Percentiles rank a stretch among this genome's conserved stretches.
These are phyloP conservation scores for Tortrix viridana DNA, from an alignment of 2,888 invertebrate genomes.

Conservation along the genomic window DNA sequence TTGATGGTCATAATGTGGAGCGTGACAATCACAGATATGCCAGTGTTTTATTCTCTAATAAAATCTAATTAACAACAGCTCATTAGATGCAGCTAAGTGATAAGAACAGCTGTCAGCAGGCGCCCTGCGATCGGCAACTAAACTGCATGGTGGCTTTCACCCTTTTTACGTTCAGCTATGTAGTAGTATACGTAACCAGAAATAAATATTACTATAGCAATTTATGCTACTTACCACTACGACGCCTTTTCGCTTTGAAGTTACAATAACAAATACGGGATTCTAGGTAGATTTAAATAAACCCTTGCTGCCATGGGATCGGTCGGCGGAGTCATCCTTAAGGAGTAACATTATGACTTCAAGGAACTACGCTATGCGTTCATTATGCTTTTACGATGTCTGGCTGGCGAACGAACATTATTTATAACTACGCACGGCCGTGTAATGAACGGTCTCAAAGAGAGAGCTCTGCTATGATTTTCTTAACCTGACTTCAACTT, in stretches of 20 bases:
- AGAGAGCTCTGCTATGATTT: constrained; percentile 14
- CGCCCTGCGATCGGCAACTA: constrained; percentile 52
- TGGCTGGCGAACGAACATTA: constrained; percentile 12
- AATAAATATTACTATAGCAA: too few relatives aligned
- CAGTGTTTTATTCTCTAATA: constrained; percentile 59
- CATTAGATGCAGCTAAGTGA: constrained; percentile 62
- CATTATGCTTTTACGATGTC: constrained; percentile 33
- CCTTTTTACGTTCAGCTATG: too few relatives aligned
- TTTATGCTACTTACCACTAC: neutral
- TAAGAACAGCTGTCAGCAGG: constrained; percentile 51
- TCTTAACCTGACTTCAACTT: constrained; percentile 7
- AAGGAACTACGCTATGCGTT: constrained; percentile 26
- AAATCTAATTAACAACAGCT: constrained; percentile 59
- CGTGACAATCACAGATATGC: constrained; percentile 68
- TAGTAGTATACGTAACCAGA: too few relatives aligned
- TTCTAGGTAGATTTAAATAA: constrained; percentile 3
- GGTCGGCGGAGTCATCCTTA: constrained; percentile 1
- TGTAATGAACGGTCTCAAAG: constrained; percentile 16
- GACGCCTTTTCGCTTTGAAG: constrained; percentile 1
- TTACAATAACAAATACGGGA: neutral
- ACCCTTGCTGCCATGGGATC: neutral
- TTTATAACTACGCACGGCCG: constrained; percentile 16
- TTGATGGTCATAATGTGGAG: constrained; percentile 63
- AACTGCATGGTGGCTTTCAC: too few relatives aligned
- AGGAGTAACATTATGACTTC: constrained; percentile 16